Evolutionary conservation across 2,888 invertebrate genomes (phyloP), one percentile per base, ranked within the genome.

Genomic region (Unio pictorum): DNA sequence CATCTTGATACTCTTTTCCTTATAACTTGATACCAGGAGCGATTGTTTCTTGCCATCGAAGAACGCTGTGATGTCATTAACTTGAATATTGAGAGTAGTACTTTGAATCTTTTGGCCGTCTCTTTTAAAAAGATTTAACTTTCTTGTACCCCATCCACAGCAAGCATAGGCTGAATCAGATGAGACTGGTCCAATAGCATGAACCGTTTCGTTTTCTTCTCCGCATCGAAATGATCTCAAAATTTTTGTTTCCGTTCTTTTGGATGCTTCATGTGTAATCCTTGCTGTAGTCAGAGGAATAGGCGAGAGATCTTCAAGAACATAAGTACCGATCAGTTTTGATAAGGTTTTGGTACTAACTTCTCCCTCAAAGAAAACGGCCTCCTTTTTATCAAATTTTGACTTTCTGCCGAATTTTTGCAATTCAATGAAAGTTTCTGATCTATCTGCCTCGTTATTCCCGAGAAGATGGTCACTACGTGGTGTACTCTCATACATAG

Each of bases 121-220:
- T 61, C 66, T 72, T 62, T 73, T 69, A 70, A 73, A 80, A 0
- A 80, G 75, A 15, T 64, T 64, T 8, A 76, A 68, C 34, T 71
- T 71, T 60, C 74, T 72, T n/a, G 73, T 76, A 1, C 78, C 80
- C 80, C 80, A 80, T 17, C 78, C 80, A 68, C 80, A 78, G 55
- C 80, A 78, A 6, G 78, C 68, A 76, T 78, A 80, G 15, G 80
- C 80, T 28, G 74, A 72, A 26, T 76, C 73, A 26, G 75, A 72
- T 23, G 75, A 73, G 7, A 80, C 76, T 1, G 80, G 76, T 17
- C 76, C 78, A 30, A 80, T 76, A 34, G 80, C 80, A 62, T 80
- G 80, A 8, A 80, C 72, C 0, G 76, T 76, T 71, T 76, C 74
- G 54, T 69, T 74, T 61, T 76, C 70, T 26, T 76, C 76, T 3